Evolutionary conservation across 37 sponge, comb jelly and placozoan species (phyloP).

Genomic region (Ianthella basta): DNA sequence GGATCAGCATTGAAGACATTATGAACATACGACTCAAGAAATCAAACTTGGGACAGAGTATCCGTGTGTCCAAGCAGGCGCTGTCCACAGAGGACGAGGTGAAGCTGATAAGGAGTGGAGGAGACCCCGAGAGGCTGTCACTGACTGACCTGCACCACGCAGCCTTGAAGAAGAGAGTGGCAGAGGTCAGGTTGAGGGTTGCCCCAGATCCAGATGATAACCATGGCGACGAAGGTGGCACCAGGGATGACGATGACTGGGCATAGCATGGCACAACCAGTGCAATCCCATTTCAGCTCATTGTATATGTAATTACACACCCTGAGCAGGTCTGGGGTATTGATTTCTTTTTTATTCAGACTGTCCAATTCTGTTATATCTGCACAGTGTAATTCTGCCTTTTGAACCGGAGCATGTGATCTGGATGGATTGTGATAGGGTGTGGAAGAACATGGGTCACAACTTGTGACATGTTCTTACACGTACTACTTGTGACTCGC

Average conservation of each 20-base stretch:
- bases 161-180: not conserved
- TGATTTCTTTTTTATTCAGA: too few species aligned
- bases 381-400: too few species aligned
- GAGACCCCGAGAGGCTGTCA: slow-evolving; percentile 18
- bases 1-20: slow-evolving; percentile 45
- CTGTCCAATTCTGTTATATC: too few species aligned
- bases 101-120: slow-evolving; percentile 17
- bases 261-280: not conserved
- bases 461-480: too few species aligned
- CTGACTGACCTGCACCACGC: slow-evolving; percentile 8
- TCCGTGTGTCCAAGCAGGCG: not conserved
- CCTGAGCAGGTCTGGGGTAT: too few species aligned
- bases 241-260: not conserved
- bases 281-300: too few species aligned
- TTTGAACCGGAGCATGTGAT: too few species aligned
- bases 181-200: not conserved
- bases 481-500: too few species aligned
- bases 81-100: slow-evolving; percentile 26
- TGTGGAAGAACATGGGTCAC: too few species aligned
- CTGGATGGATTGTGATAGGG: too few species aligned
- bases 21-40: slow-evolving; percentile 19
- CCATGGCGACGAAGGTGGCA: not conserved
- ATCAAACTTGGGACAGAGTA: slow-evolving; percentile 22
- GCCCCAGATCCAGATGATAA: slow-evolving; percentile 10
- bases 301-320: too few species aligned